Evolutionary conservation across 1,140 invertebrate genomes (phyloP), one percentile per base, ranked within the genome.

Genomic region (Caenorhabditis briggsae): DNA sequence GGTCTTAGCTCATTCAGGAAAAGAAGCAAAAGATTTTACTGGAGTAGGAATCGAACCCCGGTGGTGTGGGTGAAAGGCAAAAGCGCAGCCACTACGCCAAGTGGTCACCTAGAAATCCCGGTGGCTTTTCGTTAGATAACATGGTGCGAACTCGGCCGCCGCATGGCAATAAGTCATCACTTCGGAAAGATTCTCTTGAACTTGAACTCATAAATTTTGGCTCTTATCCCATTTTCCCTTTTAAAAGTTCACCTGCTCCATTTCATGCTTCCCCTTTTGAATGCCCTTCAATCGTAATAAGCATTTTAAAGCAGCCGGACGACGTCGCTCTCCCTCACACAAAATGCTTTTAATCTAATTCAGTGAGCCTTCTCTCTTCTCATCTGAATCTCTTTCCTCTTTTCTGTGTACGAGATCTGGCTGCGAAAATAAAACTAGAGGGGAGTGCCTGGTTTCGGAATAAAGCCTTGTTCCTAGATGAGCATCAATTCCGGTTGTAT

Each of bases 401-500:
- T 33, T 33, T 33, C 33, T 33, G 33, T 64, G 11, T 41, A 33
- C 59, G 23, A 64, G 59, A 64, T 6, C 14, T 33, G 59, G 59
- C 25, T 64, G 59, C 59, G 18, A 70, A 70, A 58, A 58, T 58
- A 58, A 58, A 58, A 58, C 56, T 58, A 58, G 56, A 8, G 8
- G 56, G 50, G 11, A 12, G 56, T 25, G 59, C 9, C n/a, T 33
- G 18, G 59, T 25, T 12, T 18, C 2, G 11, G 59, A 61, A 61
- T 58, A 20, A 61, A 61, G 59, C 59, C 56, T 53, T 53, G 33
- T 1, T 3, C 3, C 50, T 61, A 61, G 59, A 61, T 61, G 64
- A 70, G 64, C 64, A 70, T 70, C 64, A 70, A 70, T 70, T 70
- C 41, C 64, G 64, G 41, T 43, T 70, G 64, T 70, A 70, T 70